phyloP scores from a whole-genome alignment of 1,140 invertebrate species.

The Drosophila pruinosa region DNA sequence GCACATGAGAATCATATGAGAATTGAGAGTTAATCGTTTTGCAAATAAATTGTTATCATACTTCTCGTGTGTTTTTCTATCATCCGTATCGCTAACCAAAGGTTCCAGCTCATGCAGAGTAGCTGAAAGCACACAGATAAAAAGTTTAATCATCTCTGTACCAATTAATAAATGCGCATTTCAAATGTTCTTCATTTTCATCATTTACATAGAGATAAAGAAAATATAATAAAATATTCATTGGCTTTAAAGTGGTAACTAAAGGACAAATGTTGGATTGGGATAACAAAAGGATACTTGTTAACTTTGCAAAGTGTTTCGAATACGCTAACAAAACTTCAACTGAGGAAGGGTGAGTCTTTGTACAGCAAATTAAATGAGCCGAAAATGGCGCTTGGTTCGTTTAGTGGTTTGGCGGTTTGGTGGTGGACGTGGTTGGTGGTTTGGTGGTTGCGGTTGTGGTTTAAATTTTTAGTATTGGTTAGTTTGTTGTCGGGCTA shows the following conservation, averaged over 20 bases:
- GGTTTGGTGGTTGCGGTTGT: conserved; percentile 35
- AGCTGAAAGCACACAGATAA: conserved; percentile 81
- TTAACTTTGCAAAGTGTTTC: conserved; percentile 65
- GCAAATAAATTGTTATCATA: conserved; percentile 62
- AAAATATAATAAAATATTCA: conserved; percentile 54
- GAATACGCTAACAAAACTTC: conserved; percentile 48
- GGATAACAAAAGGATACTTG: conserved; percentile 42
- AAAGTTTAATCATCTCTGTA: conserved; percentile 62
- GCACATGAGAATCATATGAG: conserved; percentile 48
- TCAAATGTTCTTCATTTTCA: conserved; percentile 32
- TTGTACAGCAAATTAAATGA: conserved; percentile 77
- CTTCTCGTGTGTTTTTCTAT: conserved; percentile 82
- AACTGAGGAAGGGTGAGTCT: conserved; percentile 39
- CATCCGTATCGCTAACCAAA: conserved; percentile 88
- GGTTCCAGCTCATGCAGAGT: conserved; percentile 88
- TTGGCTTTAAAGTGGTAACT: conserved; percentile 48
- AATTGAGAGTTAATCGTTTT: conserved; percentile 31
- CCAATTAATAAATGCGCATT: conserved; percentile 22
- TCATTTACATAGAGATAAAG: conserved; percentile 56
- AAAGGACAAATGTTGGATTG: conserved; percentile 40
- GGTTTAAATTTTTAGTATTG: conserved; percentile 30
- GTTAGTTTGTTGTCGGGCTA: conserved; percentile 25
- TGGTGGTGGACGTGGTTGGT: conserved; percentile 37
- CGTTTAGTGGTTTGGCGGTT: conserved; percentile 16
- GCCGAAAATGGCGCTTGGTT: conserved; percentile 55